A percentile compares a stretch with the other conserved stretches of the same genome.
Evolutionary conservation across 30 jellyfish, hydroid and myxozoan species (phyloP).

Genomic region (Aurelia sp.): DNA sequence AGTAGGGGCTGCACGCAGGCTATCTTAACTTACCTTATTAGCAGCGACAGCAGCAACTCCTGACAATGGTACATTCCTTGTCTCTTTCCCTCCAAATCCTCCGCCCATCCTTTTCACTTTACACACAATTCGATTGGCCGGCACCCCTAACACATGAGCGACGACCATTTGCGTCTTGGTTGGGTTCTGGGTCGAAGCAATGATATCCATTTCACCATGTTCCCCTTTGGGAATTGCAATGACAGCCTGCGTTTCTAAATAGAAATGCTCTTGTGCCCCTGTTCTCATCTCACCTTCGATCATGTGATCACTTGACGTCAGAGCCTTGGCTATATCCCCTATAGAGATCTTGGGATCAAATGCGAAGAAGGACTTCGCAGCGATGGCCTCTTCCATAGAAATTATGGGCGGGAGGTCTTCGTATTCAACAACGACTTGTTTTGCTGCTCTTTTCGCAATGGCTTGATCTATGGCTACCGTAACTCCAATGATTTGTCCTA

Average conservation of each 20-base stretch:
- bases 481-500: slow-evolving; percentile 32
- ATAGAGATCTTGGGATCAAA: background rate
- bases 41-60: slow-evolving; percentile 62
- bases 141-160: slow-evolving; percentile 38
- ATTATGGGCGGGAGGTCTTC: slow-evolving; percentile 25
- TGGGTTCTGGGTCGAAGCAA: slow-evolving; percentile 35
- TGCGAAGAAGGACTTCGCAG: background rate
- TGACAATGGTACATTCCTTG: slow-evolving; percentile 24
- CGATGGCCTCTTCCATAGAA: slow-evolving; percentile 44
- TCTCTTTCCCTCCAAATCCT: slow-evolving; percentile 62
- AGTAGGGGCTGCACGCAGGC: too few relatives aligned
- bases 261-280: slow-evolving; percentile 63
- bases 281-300: slow-evolving; percentile 60
- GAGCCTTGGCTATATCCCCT: slow-evolving; percentile 13
- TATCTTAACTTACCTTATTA: slow-evolving; percentile 11
- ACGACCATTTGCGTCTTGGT: slow-evolving; percentile 31
- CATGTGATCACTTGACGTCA: slow-evolving; percentile 47
- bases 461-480: slow-evolving; percentile 25
- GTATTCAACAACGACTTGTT: slow-evolving; percentile 21
- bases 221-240: slow-evolving; percentile 55
- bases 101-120: slow-evolving; percentile 49
- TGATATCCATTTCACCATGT: slow-evolving; percentile 47
- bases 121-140: slow-evolving; percentile 55
- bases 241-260: slow-evolving; percentile 45
- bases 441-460: slow-evolving; percentile 43